These are phyloP conservation scores for Cephus sareptanus DNA, from an alignment of 2,888 invertebrate genomes.

Conservation along the genomic window DNA sequence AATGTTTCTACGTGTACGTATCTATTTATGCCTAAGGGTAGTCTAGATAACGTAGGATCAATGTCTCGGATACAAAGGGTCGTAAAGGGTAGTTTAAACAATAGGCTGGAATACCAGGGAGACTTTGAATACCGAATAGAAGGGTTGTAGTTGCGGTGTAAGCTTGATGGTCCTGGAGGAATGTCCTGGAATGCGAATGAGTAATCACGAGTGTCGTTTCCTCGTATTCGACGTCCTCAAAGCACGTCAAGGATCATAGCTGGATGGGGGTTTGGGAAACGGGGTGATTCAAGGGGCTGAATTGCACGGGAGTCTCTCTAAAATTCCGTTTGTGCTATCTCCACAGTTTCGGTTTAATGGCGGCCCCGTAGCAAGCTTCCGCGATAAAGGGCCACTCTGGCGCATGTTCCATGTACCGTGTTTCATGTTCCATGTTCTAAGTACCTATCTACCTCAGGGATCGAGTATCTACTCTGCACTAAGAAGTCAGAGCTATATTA, in stretches of 20 bases:
- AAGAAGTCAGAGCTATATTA: background rate
- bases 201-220: conserved; percentile 44
- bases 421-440: background rate
- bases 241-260: background rate
- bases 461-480: background rate
- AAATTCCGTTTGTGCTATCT: conserved; percentile 31
- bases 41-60: background rate
- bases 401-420: background rate
- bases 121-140: background rate
- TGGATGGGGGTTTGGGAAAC: conserved; percentile 20
- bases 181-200: conserved; percentile 49
- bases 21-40: background rate
- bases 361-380: conserved; percentile 13
- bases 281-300: conserved; percentile 34
- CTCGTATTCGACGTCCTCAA: conserved; percentile 17
- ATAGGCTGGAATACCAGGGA: conserved; percentile 24
- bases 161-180: conserved; percentile 31
- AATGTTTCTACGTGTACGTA: background rate
- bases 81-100: conserved; percentile 34
- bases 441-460: background rate
- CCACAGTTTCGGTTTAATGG: conserved; percentile 32
- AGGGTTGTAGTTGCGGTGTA: conserved; percentile 9
- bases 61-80: conserved; percentile 9
- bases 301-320: conserved; percentile 31
- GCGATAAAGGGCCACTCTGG: background rate